Base-by-base conservation (phyloP, 1,140 invertebrate species). In the Drosophila tristis region DNA sequence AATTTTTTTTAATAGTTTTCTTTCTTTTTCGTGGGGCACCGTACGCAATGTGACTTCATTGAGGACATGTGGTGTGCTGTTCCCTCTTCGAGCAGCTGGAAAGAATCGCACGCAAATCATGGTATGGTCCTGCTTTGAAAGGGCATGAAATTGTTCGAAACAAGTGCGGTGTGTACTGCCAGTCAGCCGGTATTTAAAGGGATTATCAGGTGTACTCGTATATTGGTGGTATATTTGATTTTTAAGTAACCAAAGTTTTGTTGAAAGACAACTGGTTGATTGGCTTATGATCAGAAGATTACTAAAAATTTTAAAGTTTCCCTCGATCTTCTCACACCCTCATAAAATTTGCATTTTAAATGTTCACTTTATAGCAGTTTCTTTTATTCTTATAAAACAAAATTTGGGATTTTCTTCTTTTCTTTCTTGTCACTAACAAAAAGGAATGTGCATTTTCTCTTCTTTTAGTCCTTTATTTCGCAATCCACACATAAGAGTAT, bases 191-290 rank as follows among this genome's bases (percentile, higher is more conserved):
- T 31, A 51, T 23, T 65, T 57, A 77, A 44, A n/a, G 51, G 74
- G 74, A 86, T 77, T 86, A 80, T 87, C 81, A 87, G 81, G 81
- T 85, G 74, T 61, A 39, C 35, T 39, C 4, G 11, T 9, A 65
- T 70, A 23, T 61, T 66, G 64, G 66, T 77, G 53, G 74, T 68
- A n/a, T 47, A 55, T 53, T 76, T 48, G 15, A 44, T 23, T 57
- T 61, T 61, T 20, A 65, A 47, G 43, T 54, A 44, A 70, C 51
- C 25, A 23, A 51, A 15, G 8, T 5, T 7, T 8, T 3, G 2
- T 60, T 4, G 11, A 11, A 39, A 39, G 9, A 9, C 44, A 23
- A 29, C 23, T 44, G 44, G 26, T 57, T 29, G 55, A 26, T 56
- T 55, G 9, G 4, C 4, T 1, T 35, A 16, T 31, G 9, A 8